Base-by-base conservation (phyloP, 1,140 invertebrate species). In the Zaprionus vittiger region DNA sequence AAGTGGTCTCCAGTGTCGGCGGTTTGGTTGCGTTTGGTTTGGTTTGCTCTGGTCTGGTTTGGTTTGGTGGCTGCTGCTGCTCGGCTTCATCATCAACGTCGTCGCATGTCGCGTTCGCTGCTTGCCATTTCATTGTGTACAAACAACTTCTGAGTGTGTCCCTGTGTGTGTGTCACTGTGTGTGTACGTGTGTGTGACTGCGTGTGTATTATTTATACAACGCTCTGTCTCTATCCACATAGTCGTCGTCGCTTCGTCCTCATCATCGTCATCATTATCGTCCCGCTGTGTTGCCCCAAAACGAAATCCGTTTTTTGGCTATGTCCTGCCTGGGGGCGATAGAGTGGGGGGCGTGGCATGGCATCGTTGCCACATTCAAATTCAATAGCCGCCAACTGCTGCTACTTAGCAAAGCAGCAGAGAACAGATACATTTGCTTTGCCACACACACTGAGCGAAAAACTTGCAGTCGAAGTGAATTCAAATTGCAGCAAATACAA, bases 1-100 rank as follows among this genome's bases (percentile, higher is more conserved):
- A 89, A 89, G 84, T 89, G 85, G 84, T 89, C 84, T 90, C 85
- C 84, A 89, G 81, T 84, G 85, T 70, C 76, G 79, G 79, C 75
- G 85, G 85, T 89, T 87, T 84, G 83, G 85, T 81, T 79, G 70
- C n/a, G 49, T 61, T 65, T 20, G 17, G 56, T 75, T 63, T 54
- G 31, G 57, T 69, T 22, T 71, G 83, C 75, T 85, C 77, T 69
- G 80, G 71, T 81, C 75, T 67, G 28, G 44, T 61, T 47, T 44
- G 24, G 22, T 56, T 44, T 75, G 37, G 37, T 38, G 37, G 11
- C 14, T 12, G 38, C 14, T 12, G 38, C 38, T 41, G 38, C n/a
- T 17, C 59, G 55, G 47, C 74, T 41, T 67, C 74, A 73, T 70
- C 73, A 60, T 67, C 69, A 66, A 61, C 63, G 63, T 77, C 63